A percentile compares a stretch with the other conserved stretches of the same genome.
Evolutionary conservation across 2,113 vertebrate species (phyloP).

Genomic region (Sterrhoptilus dennistouni): DNA sequence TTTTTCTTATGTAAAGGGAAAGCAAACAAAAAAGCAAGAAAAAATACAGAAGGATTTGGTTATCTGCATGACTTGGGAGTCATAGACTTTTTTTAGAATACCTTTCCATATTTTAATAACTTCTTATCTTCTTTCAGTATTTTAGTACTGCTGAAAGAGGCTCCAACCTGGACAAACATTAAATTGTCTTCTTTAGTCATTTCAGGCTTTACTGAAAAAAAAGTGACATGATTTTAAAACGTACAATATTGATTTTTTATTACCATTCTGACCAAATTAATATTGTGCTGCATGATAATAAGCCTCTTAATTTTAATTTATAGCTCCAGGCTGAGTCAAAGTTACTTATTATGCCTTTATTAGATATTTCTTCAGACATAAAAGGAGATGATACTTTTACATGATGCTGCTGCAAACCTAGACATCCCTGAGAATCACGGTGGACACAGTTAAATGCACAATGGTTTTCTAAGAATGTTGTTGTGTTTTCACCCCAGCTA

Average conservation of each 20-base stretch:
- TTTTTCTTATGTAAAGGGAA: not conserved
- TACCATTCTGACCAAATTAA: not conserved
- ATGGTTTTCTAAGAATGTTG: not conserved
- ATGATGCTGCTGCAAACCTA: not conserved
- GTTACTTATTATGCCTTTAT: not conserved
- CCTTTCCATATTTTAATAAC: not conserved
- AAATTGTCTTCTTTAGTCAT: not conserved
- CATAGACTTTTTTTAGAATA: not conserved
- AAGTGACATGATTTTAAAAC: not conserved
- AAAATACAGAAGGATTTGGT: not conserved
- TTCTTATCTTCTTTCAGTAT: not conserved
- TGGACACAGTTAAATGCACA: not conserved
- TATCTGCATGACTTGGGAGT: not conserved
- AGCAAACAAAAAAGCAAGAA: not conserved
- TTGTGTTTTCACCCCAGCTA: not conserved
- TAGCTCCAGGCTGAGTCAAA: not conserved
- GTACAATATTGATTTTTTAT: not conserved
- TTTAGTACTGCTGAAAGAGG: not conserved
- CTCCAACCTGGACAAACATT: not conserved
- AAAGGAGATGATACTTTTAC: not conserved
- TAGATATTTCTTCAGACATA: not conserved
- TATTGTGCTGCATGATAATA: not conserved
- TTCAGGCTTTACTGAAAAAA: not conserved
- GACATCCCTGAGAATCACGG: not conserved
- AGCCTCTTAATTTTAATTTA: not conserved